These are phyloP conservation scores for Gavia stellata DNA, from an alignment of 2,113 vertebrate genomes.

Conservation along the genomic window DNA sequence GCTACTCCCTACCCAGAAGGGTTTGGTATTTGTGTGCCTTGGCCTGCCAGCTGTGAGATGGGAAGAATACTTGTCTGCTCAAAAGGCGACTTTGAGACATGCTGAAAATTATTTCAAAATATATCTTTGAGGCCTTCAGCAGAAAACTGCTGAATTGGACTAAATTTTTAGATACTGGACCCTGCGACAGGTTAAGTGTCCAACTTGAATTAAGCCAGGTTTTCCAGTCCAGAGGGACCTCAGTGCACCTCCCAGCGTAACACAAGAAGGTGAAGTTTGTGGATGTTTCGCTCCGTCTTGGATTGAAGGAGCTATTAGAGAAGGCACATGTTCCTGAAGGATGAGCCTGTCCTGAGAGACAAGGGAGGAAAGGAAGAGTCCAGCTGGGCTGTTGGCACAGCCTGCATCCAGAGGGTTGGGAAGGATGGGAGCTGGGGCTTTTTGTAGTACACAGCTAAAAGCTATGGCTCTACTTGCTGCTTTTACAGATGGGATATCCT, in stretches of 20 bases:
- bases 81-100: background rate
- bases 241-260: background rate
- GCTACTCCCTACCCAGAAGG: constrained; percentile 64
- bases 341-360: background rate
- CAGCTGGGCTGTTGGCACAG: background rate
- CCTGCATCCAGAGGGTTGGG: background rate
- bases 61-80: constrained; percentile 41
- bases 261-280: background rate
- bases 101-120: constrained; percentile 43
- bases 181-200: background rate
- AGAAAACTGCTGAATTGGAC: background rate
- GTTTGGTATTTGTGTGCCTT: constrained; percentile 53
- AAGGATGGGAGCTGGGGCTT: background rate
- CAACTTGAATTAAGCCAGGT: background rate
- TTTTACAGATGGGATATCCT: background rate
- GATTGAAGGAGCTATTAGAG: background rate
- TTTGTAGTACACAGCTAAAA: background rate
- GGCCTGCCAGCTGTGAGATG: constrained; percentile 44
- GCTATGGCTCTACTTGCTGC: background rate
- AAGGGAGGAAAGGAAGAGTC: background rate
- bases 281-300: background rate
- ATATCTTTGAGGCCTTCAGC: constrained; percentile 16
- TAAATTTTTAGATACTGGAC: background rate
- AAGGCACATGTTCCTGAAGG: background rate
- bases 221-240: background rate